phyloP scores from a whole-genome alignment of 2,888 invertebrate genomes.

The Teinopalpus imperialis region DNA sequence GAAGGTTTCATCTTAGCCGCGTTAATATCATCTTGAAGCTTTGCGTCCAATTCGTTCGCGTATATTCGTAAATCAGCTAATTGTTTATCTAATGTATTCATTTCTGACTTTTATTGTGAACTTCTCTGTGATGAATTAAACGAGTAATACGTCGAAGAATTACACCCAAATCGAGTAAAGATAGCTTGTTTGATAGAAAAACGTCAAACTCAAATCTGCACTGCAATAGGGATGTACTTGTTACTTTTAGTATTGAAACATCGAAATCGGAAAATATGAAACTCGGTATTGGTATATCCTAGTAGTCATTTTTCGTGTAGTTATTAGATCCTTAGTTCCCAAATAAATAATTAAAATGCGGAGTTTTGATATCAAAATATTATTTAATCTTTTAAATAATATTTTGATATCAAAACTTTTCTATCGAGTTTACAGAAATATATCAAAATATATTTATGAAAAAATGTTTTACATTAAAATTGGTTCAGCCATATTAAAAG shows the following conservation, averaged over 20 bases:
- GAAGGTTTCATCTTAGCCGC: conserved; percentile 72
- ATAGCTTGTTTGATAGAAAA: conserved; percentile 18
- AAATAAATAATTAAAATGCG: not conserved
- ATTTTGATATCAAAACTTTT: too few species aligned
- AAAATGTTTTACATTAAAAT: too few species aligned
- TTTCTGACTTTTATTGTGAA: conserved; percentile 33
- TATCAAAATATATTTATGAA: too few species aligned
- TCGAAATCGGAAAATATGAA: too few species aligned
- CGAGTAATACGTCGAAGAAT: conserved; percentile 17
- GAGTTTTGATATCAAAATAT: too few species aligned
- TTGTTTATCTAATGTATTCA: conserved; percentile 75
- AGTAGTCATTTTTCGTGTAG: not conserved
- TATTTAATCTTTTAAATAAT: too few species aligned
- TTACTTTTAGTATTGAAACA: not conserved
- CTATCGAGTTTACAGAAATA: too few species aligned
- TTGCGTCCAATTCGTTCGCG: conserved; percentile 74
- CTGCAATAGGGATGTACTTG: conserved; percentile 6
- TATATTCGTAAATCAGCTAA: conserved; percentile 73
- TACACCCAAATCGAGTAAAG: conserved; percentile 13
- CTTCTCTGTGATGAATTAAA: conserved; percentile 18
- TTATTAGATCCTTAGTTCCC: too few species aligned
- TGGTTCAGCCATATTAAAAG: too few species aligned
- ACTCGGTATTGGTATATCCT: too few species aligned
- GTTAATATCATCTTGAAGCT: conserved; percentile 75
- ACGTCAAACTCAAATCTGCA: too few species aligned